Evolutionary conservation across 1,140 invertebrate species (phyloP).

Genomic region (Tetramorium simillimum): DNA sequence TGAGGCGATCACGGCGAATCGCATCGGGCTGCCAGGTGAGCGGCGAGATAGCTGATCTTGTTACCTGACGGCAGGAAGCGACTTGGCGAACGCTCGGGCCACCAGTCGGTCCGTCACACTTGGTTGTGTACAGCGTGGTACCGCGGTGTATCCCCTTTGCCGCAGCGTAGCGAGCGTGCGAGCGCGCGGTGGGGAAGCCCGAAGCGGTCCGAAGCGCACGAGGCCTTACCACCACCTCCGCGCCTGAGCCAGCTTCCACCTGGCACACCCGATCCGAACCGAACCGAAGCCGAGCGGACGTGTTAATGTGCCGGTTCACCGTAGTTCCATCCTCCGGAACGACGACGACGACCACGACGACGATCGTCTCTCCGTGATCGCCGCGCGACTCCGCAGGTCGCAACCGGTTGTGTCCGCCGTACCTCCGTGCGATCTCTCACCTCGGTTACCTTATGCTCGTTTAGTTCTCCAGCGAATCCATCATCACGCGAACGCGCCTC

Average conservation of each 20-base stretch:
- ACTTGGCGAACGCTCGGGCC: not conserved
- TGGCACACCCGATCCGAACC: slow-evolving; percentile 80
- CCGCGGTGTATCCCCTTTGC: not conserved
- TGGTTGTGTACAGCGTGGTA: not conserved
- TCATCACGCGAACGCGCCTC: no score
- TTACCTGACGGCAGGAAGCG: slow-evolving; percentile 15
- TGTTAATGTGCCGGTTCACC: slow-evolving; percentile 83
- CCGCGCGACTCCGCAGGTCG: not conserved
- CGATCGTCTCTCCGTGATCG: slow-evolving; percentile 57
- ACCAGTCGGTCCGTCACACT: slow-evolving; percentile 14
- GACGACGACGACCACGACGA: slow-evolving; percentile 32
- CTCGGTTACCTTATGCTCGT: not conserved
- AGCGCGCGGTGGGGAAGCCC: slow-evolving; percentile 27
- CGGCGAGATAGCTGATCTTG: not conserved
- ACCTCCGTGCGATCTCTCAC: slow-evolving; percentile 11
- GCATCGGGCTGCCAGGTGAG: not conserved
- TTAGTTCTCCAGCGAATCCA: not conserved
- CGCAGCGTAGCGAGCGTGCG: not conserved
- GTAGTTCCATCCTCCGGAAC: slow-evolving; percentile 71
- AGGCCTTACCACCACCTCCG: slow-evolving; percentile 66
- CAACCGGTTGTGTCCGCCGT: slow-evolving; percentile 25
- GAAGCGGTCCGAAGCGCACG: slow-evolving; percentile 31
- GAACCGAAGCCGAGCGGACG: slow-evolving; percentile 77
- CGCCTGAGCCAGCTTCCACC: slow-evolving; percentile 72
- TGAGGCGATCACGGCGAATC: not conserved